Evolutionary conservation across 2,888 invertebrate genomes (phyloP).

Genomic region (Calephelis perditalis): DNA sequence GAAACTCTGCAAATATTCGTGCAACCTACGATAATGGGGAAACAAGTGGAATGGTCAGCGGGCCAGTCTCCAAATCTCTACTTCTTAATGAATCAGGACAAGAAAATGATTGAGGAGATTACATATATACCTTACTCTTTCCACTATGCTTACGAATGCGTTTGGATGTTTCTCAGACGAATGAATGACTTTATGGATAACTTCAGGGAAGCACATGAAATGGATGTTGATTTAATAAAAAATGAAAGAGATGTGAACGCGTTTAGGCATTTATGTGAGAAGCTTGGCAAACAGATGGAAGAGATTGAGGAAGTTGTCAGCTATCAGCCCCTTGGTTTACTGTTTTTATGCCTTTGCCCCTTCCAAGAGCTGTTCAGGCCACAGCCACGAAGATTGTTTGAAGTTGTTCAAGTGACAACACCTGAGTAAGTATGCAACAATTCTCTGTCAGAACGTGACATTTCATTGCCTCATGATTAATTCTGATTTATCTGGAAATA

Average conservation of each 20-base stretch:
- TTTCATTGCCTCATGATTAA: no score
- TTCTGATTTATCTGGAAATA: no score
- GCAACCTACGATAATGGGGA: constrained; percentile 90
- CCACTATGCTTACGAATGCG: constrained; percentile 79
- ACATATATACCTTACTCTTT: constrained; percentile 77
- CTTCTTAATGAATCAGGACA: constrained; percentile 84
- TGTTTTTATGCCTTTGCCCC: constrained; percentile 82
- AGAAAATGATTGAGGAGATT: constrained; percentile 72
- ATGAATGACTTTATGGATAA: constrained; percentile 82
- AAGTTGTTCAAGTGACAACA: constrained; percentile 79
- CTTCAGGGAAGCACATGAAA: constrained; percentile 83
- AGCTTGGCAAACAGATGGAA: constrained; percentile 83
- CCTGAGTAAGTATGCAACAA: constrained; percentile 76
- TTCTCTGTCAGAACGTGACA: neutral
- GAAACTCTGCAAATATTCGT: constrained; percentile 84
- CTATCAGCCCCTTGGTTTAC: constrained; percentile 84
- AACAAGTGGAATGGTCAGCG: constrained; percentile 86
- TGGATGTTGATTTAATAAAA: constrained; percentile 80
- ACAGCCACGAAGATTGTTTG: constrained; percentile 83
- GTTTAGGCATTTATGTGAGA: constrained; percentile 82
- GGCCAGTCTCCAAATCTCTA: constrained; percentile 85
- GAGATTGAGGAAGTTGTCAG: constrained; percentile 82
- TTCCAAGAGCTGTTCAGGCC: constrained; percentile 86
- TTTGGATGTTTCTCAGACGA: constrained; percentile 80
- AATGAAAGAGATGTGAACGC: constrained; percentile 81